These are phyloP conservation scores for Pelusios castaneus DNA, from an alignment of 2,113 vertebrate species.

Conservation along the genomic window DNA sequence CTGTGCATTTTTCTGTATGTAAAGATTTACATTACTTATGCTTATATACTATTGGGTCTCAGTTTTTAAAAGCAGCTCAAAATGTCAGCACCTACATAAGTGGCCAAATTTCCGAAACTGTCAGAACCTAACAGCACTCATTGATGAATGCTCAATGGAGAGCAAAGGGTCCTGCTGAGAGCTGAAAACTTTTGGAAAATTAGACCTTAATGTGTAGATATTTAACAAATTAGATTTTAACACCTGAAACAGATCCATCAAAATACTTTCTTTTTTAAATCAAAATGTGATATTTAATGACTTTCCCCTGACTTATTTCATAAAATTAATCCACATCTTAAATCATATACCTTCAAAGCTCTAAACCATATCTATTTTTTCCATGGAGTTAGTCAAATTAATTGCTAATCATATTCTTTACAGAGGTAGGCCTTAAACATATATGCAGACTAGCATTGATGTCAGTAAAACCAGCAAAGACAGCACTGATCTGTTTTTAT, in stretches of 20 bases:
- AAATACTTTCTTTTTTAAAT: neutral
- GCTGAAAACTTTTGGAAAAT: neutral
- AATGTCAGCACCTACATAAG: neutral
- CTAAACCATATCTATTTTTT: neutral
- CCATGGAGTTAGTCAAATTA: neutral
- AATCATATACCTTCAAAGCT: neutral
- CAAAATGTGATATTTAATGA: neutral
- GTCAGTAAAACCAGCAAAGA: neutral
- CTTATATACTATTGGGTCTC: neutral
- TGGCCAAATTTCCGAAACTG: neutral
- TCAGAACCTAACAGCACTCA: neutral
- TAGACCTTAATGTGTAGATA: neutral
- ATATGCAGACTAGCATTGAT: neutral
- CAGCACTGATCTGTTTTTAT: neutral
- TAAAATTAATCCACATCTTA: neutral
- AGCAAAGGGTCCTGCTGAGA: neutral
- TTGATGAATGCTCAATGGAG: neutral
- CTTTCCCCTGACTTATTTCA: neutral
- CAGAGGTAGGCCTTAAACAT: neutral
- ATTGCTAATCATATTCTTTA: conserved; percentile 16
- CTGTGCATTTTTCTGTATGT: neutral
- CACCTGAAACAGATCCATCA: neutral
- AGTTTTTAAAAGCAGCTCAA: neutral
- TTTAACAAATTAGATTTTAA: neutral
- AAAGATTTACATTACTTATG: neutral